These are phyloP conservation scores for Sorex maritimensis DNA, from an alignment of 2,797 vertebrate species.

Conservation along the genomic window DNA sequence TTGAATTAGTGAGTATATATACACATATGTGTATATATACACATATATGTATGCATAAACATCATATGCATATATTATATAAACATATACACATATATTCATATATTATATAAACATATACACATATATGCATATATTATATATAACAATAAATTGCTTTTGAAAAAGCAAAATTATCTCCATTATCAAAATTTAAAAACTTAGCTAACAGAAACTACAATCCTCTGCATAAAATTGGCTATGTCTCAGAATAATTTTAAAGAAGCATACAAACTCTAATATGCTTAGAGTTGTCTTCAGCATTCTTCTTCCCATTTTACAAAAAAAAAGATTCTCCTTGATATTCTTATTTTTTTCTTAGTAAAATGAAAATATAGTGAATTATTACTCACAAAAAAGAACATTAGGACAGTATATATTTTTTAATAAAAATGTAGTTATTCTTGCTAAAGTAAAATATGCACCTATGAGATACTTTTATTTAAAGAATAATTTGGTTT, in stretches of 20 bases:
- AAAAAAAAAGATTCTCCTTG: neutral
- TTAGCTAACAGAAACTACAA: neutral
- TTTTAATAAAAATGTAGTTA: neutral
- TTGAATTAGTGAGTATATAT: neutral
- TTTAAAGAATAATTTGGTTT: neutral
- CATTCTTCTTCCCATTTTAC: neutral
- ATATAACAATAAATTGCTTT: conserved; percentile 31
- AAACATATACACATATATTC: too few species aligned
- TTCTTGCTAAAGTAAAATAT: neutral
- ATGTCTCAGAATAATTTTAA: neutral
- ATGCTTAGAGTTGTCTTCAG: neutral
- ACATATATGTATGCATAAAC: too few species aligned
- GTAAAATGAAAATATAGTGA: neutral
- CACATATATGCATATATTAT: neutral
- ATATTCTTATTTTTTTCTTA: neutral
- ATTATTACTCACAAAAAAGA: neutral
- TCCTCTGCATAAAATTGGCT: neutral
- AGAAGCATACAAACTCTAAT: rapidly evolving
- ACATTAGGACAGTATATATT: neutral
- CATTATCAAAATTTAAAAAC: neutral
- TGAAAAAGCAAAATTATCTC: neutral
- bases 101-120: neutral
- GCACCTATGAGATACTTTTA: neutral
- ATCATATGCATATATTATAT: too few species aligned
- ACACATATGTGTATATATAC: too few species aligned